These are phyloP conservation scores for Heteromyza rotundicornis DNA, from an alignment of 2,888 invertebrate genomes.

Conservation along the genomic window DNA sequence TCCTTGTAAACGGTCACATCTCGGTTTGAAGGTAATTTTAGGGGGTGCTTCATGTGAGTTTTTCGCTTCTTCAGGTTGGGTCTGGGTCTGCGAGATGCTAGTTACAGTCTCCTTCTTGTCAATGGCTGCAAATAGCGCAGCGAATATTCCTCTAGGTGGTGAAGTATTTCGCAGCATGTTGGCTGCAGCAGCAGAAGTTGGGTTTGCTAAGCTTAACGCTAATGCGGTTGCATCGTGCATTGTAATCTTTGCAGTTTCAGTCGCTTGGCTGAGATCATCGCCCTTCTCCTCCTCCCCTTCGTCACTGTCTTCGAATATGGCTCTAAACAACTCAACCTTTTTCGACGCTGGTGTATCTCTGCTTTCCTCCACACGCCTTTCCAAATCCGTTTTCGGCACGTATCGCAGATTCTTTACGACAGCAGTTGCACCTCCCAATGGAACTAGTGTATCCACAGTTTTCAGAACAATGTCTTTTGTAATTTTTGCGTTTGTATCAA, in stretches of 20 bases:
- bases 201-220: conserved; percentile 15
- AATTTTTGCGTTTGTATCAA: neutral
- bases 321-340: conserved; percentile 83
- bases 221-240: conserved; percentile 39
- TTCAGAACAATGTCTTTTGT: neutral
- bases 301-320: conserved; percentile 85
- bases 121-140: conserved; percentile 44
- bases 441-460: neutral
- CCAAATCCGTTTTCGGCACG: conserved; percentile 53
- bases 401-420: conserved; percentile 30
- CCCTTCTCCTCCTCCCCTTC: conserved; percentile 67
- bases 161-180: conserved; percentile 71
- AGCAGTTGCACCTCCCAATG: neutral
- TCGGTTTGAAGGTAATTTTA: conserved; percentile 46
- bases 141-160: conserved; percentile 75
- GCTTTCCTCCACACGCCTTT: conserved; percentile 50
- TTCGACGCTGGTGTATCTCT: conserved; percentile 64
- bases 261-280: conserved; percentile 28
- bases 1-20: conserved; percentile 27
- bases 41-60: conserved; percentile 8
- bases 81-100: too few species aligned
- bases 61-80: too few species aligned
- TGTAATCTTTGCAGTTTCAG: conserved; percentile 28
- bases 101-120: neutral
- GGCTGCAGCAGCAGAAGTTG: conserved; percentile 59